Evolutionary conservation across 2,888 invertebrate genomes (phyloP).

Genomic region (Morpho achilles): DNA sequence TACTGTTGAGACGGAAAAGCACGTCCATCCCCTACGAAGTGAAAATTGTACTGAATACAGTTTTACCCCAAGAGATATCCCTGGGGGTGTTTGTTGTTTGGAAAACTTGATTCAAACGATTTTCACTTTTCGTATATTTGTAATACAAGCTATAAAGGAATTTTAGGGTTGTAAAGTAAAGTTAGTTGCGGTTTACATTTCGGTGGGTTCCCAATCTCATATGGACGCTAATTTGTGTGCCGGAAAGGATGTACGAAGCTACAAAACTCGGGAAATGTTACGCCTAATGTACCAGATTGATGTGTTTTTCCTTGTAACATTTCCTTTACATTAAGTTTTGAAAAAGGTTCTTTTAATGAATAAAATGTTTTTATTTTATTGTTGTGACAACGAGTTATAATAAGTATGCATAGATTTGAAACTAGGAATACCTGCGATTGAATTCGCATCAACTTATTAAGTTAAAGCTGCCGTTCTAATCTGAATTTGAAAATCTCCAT

Average conservation of each 20-base stretch:
- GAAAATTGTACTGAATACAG: constrained; percentile 15
- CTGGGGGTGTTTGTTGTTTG: constrained; percentile 12
- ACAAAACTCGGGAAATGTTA: constrained; percentile 28
- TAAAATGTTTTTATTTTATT: constrained; percentile 5
- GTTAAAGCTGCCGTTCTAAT: no score
- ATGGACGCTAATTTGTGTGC: constrained; percentile 33
- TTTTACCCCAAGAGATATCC: constrained; percentile 15
- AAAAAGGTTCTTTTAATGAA: constrained; percentile 8
- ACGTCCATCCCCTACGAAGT: constrained; percentile 23
- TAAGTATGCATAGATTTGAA: no score
- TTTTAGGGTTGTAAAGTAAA: background rate
- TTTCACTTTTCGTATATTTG: constrained; percentile 7
- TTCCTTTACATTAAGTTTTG: constrained; percentile 18
- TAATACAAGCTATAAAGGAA: background rate
- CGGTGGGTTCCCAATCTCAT: constrained; percentile 30
- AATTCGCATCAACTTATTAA: no score
- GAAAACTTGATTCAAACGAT: constrained; percentile 6
- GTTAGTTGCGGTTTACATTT: constrained; percentile 26
- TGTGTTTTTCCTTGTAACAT: constrained; percentile 30
- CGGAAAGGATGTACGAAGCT: constrained; percentile 24
- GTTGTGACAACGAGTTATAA: background rate
- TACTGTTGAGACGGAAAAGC: constrained; percentile 13
- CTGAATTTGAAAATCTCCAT: no score
- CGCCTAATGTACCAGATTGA: constrained; percentile 31
- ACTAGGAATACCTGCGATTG: no score